Percentiles rank a stretch among this genome's conserved stretches.
These are phyloP conservation scores for Syrphus vitripennis DNA, from an alignment of 2,888 invertebrate genomes.

Conservation along the genomic window DNA sequence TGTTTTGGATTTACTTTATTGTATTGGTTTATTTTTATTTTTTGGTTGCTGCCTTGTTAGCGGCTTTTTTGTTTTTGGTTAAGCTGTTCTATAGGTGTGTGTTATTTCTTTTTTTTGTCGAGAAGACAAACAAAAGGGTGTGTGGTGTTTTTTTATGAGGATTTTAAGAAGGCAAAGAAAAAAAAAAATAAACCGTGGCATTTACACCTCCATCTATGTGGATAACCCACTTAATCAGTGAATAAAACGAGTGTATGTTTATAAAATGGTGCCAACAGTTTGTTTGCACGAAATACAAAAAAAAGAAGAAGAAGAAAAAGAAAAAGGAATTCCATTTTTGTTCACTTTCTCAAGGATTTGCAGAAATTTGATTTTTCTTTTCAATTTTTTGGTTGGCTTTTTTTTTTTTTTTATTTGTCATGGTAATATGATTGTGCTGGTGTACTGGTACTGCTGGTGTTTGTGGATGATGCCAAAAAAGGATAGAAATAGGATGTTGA, in stretches of 20 bases:
- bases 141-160: not conserved
- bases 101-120: not conserved
- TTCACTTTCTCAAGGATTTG: conserved; percentile 18
- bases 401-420: not conserved
- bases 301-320: conserved; percentile 2
- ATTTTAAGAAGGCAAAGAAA: not conserved
- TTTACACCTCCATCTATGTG: conserved; percentile 50
- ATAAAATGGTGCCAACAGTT: conserved; percentile 42
- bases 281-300: conserved; percentile 52
- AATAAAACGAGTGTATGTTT: conserved; percentile 34
- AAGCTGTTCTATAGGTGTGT: not conserved
- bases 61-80: not conserved
- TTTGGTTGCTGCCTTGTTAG: not conserved
- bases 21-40: not conserved
- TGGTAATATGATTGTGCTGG: not conserved
- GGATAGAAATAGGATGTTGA: not conserved
- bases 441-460: not conserved
- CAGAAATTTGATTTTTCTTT: conserved; percentile 27
- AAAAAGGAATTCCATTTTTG: not conserved
- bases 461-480: not conserved
- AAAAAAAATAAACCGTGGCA: not conserved
- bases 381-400: not conserved
- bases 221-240: conserved; percentile 65
- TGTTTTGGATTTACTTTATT: conserved; percentile 33
- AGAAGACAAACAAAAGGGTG: not conserved